phyloP scores from a whole-genome alignment of 2,113 vertebrate species.

The Actinemys pallida region DNA sequence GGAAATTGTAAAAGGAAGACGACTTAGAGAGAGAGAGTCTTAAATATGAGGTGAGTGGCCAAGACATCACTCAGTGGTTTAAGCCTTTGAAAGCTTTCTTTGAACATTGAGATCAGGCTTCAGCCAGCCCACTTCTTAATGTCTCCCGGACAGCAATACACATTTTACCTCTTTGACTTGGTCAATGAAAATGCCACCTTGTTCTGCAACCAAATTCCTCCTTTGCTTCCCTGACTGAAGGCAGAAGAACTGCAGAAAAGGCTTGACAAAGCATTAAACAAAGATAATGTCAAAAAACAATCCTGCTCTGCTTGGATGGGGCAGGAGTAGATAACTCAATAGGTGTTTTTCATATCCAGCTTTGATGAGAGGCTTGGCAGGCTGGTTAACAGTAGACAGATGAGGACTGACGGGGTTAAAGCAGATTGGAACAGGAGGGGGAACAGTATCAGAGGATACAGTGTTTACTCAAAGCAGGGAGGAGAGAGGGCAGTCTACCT shows the following conservation, averaged over 20 bases:
- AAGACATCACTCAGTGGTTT: neutral
- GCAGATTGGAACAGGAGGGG: neutral
- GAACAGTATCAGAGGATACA: neutral
- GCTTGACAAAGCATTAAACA: neutral
- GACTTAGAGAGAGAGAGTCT: neutral
- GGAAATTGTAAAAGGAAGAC: neutral
- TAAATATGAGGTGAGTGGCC: neutral
- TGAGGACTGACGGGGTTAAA: neutral
- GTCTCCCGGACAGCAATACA: neutral
- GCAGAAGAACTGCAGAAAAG: neutral
- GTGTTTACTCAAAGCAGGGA: too few species aligned
- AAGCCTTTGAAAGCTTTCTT: neutral
- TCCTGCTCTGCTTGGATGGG: neutral
- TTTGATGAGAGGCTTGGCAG: neutral
- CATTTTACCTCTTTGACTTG: neutral
- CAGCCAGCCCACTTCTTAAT: neutral
- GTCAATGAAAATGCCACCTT: neutral
- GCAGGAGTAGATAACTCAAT: neutral
- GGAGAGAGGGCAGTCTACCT: too few species aligned
- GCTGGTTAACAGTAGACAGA: too few species aligned
- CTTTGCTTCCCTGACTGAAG: neutral
- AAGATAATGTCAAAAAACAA: neutral
- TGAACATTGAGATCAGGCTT: neutral
- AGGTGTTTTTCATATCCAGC: neutral
- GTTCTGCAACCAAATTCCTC: rapidly evolving